These are phyloP conservation scores for Hypomesus transpacificus DNA, from an alignment of 2,113 vertebrate species.

Conservation along the genomic window DNA sequence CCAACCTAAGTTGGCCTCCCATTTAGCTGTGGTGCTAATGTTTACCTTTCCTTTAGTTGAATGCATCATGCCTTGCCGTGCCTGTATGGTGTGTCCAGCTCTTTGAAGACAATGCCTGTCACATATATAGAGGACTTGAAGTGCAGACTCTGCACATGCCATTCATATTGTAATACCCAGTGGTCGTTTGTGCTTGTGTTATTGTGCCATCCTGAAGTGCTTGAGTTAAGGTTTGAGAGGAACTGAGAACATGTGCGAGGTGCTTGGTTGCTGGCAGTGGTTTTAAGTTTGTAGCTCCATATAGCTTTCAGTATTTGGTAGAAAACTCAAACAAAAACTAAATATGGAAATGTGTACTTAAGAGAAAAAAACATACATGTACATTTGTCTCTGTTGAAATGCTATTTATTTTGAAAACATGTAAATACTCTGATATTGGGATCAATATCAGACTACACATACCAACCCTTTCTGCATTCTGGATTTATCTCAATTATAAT, in stretches of 20 bases:
- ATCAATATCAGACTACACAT: neutral
- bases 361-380: neutral
- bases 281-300: too few relatives aligned
- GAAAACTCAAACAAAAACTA: neutral
- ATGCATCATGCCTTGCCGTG: slow-evolving; percentile 17
- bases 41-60: slow-evolving; percentile 61
- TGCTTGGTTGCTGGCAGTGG: too few relatives aligned
- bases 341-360: neutral
- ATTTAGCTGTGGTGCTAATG: neutral
- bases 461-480: neutral
- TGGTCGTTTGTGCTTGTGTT: slow-evolving; percentile 32
- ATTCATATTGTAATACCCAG: slow-evolving; percentile 61
- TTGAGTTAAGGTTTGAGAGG: slow-evolving; percentile 8
- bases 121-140: slow-evolving; percentile 59
- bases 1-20: too few relatives aligned
- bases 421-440: too few relatives aligned
- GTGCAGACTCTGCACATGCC: slow-evolving; percentile 59
- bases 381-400: neutral
- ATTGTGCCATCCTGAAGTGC: slow-evolving; percentile 31
- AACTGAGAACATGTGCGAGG: neutral
- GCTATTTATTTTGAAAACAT: too few relatives aligned
- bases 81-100: slow-evolving; percentile 34
- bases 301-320: neutral
- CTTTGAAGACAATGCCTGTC: slow-evolving; percentile 54
- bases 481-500: too few relatives aligned